Evolutionary conservation across 2,888 invertebrate species (phyloP).

Genomic region (Apamea sordens): DNA sequence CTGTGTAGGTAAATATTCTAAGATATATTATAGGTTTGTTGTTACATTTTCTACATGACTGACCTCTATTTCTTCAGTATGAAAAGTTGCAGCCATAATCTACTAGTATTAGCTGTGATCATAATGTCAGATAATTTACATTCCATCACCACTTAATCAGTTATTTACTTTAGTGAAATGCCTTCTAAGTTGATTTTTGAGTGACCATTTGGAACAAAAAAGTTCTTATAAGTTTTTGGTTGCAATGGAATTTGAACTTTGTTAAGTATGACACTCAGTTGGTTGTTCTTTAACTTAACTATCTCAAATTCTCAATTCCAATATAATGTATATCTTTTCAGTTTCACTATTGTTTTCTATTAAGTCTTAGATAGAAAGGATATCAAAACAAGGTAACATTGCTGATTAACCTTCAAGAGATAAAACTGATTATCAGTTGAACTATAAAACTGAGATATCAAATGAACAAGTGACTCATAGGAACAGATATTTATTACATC

Average conservation of each 20-base stretch:
- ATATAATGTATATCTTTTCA: not conserved
- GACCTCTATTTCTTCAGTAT: not conserved
- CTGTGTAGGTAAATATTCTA: not conserved
- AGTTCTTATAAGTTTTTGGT: too few relatives aligned
- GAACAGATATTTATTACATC: constrained; percentile 9
- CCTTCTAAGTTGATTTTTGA: too few relatives aligned
- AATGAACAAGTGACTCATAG: constrained; percentile 33
- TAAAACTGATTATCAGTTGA: constrained; percentile 9
- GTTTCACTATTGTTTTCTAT: not conserved
- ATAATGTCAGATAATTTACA: too few relatives aligned
- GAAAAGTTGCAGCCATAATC: not conserved
- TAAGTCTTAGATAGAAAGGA: not conserved
- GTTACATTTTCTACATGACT: not conserved
- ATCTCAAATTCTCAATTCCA: too few relatives aligned
- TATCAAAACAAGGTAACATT: not conserved
- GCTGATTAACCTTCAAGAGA: constrained; percentile 28
- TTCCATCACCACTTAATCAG: too few relatives aligned
- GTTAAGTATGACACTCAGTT: too few relatives aligned
- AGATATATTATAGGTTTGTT: not conserved
- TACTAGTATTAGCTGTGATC: not conserved
- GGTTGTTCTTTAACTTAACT: too few relatives aligned
- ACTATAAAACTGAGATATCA: constrained; percentile 33
- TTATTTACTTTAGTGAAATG: too few relatives aligned
- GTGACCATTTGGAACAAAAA: too few relatives aligned
- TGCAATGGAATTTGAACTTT: too few relatives aligned